A percentile compares a stretch with the other conserved stretches of the same genome.
Conservation (phyloP, 2,888 invertebrate species). For the Baronia brevicornis region DNA sequence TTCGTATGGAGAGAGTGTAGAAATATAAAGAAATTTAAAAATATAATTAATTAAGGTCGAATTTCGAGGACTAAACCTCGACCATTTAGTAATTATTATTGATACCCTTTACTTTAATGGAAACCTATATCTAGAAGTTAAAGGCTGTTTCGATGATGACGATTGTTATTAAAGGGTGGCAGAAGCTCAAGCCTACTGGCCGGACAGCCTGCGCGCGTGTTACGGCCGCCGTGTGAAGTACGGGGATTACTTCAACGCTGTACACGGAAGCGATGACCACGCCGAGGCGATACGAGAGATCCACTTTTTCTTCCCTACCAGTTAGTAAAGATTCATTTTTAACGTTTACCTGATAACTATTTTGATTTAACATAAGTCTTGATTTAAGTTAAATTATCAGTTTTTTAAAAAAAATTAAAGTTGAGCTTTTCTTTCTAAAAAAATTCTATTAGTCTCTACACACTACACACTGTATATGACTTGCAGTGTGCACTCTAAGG, state of each 20-base stretch:
- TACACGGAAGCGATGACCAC: slow-evolving; percentile 85
- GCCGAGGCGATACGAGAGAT: slow-evolving; percentile 84
- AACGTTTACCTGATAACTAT: slow-evolving; percentile 10
- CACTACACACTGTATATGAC: no score
- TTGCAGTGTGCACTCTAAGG: no score
- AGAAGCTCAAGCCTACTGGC: slow-evolving; percentile 81
- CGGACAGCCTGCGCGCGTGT: slow-evolving; percentile 80
- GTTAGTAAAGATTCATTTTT: slow-evolving; percentile 49
- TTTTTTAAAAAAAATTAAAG: no score
- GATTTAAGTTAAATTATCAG: not conserved
- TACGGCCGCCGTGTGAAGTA: slow-evolving; percentile 79
- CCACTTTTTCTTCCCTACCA: slow-evolving; percentile 89
- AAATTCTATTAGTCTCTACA: no score
- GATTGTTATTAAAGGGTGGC: slow-evolving; percentile 48
- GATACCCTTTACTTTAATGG: no score
- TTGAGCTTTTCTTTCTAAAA: no score
- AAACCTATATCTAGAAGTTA: no score
- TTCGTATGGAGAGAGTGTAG: no score
- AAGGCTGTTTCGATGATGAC: not conserved
- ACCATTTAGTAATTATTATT: no score
- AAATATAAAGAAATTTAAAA: no score
- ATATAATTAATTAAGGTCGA: no score
- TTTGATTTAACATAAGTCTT: slow-evolving; percentile 1
- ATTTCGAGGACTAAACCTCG: no score
- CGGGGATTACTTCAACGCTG: slow-evolving; percentile 80